Percentiles rank a stretch among this genome's conserved stretches.
phyloP scores from a whole-genome alignment of 2,113 vertebrate genomes.

The Hyperopisus bebe region DNA sequence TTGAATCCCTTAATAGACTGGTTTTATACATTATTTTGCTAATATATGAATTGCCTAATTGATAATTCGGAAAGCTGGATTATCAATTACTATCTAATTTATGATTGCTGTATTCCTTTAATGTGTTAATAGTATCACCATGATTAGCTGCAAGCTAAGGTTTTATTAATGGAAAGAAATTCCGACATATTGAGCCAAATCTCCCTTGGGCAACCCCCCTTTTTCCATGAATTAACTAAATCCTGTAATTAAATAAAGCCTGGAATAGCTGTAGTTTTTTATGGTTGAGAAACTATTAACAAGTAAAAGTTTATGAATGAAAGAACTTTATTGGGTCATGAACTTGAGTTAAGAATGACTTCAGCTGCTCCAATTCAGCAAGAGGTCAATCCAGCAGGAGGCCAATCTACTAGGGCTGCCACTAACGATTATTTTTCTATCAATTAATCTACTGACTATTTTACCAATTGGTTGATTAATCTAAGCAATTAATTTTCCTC shows the following conservation, averaged over 20 bases:
- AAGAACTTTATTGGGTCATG: not conserved
- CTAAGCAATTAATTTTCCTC: too few species aligned
- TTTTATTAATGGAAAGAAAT: not conserved
- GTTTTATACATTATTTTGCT: not conserved
- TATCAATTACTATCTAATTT: not conserved
- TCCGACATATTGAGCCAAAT: constrained; percentile 2
- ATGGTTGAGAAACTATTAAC: not conserved
- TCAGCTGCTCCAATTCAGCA: not conserved
- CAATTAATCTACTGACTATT: too few species aligned
- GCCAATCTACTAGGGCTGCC: not conserved
- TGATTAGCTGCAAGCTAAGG: not conserved
- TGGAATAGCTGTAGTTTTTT: not conserved
- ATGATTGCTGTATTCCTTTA: not conserved
- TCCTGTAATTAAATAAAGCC: constrained; percentile 10
- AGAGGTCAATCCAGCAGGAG: not conserved
- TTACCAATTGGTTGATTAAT: too few species aligned
- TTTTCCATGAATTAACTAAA: constrained; percentile 4
- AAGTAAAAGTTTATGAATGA: constrained; percentile 1
- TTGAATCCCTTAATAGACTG: not conserved
- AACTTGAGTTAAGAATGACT: not conserved
- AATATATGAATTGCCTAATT: not conserved
- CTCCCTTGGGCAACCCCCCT: not conserved
- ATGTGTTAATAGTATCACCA: not conserved
- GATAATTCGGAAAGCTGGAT: not conserved
- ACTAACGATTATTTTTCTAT: too few species aligned